Percentiles rank a stretch among this genome's conserved stretches.
phyloP scores from a whole-genome alignment of 2,797 vertebrate genomes.

The Liparis tanakae region DNA sequence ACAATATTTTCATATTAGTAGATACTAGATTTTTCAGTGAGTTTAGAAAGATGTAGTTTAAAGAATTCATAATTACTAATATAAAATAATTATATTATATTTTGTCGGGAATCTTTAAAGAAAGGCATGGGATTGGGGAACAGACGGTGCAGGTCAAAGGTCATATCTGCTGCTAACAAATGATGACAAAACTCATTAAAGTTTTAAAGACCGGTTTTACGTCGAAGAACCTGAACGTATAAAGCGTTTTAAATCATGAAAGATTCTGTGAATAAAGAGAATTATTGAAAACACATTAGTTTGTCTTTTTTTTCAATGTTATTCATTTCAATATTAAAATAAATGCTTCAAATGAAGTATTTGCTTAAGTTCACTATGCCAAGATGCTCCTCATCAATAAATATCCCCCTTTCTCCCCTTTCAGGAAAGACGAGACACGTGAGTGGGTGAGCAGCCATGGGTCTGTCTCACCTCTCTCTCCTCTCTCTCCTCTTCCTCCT shows the following conservation, averaged over 20 bases:
- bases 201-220: background rate
- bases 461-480: constrained; percentile 37
- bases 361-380: background rate
- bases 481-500: constrained; percentile 35
- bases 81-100: too few species aligned
- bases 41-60: too few species aligned
- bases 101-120: too few species aligned
- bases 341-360: background rate
- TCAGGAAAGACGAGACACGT: constrained; percentile 50
- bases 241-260: background rate
- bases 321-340: background rate
- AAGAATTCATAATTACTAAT: too few species aligned
- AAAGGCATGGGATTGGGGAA: too few species aligned
- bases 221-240: background rate
- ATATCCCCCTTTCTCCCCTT: constrained; percentile 10
- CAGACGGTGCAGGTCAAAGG: too few species aligned
- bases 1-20: background rate
- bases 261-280: constrained; percentile 23
- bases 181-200: background rate
- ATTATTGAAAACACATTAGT: background rate
- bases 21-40: too few species aligned
- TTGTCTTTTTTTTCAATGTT: background rate
- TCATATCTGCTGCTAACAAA: too few species aligned
- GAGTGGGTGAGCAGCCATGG: constrained; percentile 54
- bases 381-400: background rate